Base-by-base conservation (phyloP, 2,888 invertebrate genomes). In the Drosophila affinis region DNA sequence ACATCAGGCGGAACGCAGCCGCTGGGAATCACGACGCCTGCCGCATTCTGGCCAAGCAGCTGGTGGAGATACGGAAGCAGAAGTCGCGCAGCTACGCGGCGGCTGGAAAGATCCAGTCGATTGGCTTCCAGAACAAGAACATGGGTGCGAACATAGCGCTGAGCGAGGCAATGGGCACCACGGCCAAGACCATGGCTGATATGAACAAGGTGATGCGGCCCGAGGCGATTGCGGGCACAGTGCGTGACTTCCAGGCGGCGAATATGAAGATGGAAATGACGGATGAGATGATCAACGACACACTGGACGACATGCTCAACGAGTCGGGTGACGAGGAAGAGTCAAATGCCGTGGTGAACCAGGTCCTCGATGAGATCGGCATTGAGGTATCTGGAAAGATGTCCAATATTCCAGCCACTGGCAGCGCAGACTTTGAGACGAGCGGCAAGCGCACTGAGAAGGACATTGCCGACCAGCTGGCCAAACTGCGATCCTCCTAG, bases 341-440 rank as follows among this genome's bases (percentile, higher is more conserved):
- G 92, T 94, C 95, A 85, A 97, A 98, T 89, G 95, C 95, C 76
- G 95, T 98, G 92, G 96, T 98, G n/a, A 95, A 94, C 88, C 94
- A 97, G 92, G 97, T 98, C 47, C 93, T 98, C n/a, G 98, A 98
- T 93, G 98, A 98, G 93, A 98, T 98, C 87, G 98, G 98, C 75
- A 98, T 98, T 91, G 98, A 98, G 93, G 95, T 98, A 75, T 96
- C 96, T 77, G 97, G 97, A 87, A 97, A 97, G 94, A 95, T 96
- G 94, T 93, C 95, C 0, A 93, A 93, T 70, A 95, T 95, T 32
- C 96, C 96, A 10, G 92, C 94, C 0, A 94, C 95, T 3, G 93
- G 93, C 2, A 72, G 80, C 0, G 80, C 81, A 12, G 93, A 94
- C 47, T 94, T 94, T 76, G 94, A 93, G 84, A 90, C 95, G 29